Percentiles rank a stretch among this genome's conserved stretches.
Evolutionary conservation across 2,888 invertebrate genomes (phyloP).

Genomic region (Eupithecia exiguata): DNA sequence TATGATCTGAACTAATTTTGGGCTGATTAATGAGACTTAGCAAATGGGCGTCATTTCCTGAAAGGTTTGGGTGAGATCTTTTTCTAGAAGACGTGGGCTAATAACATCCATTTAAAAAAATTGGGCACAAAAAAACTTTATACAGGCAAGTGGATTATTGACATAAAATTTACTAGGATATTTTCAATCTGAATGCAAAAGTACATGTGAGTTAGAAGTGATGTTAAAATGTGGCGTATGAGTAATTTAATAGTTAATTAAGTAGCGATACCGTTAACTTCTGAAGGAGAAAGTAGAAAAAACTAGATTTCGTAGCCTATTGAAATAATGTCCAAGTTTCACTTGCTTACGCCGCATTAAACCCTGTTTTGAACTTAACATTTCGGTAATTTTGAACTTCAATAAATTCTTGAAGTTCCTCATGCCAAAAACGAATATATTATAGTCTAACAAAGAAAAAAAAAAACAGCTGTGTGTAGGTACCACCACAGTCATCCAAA

Average conservation of each 20-base stretch:
- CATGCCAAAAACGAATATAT: not conserved
- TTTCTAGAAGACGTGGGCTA: not conserved
- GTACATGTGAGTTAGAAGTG: not conserved
- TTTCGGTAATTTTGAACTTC: not conserved
- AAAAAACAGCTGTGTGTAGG: no score
- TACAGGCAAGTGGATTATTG: no score
- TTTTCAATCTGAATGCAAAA: conserved; percentile 13
- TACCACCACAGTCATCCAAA: no score
- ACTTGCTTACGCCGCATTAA: not conserved
- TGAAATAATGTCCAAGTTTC: conserved; percentile 16
- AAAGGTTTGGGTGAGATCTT: not conserved
- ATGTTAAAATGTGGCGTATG: conserved; percentile 6
- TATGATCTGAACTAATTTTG: not conserved
- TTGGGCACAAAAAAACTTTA: no score
- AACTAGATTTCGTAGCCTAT: conserved; percentile 17
- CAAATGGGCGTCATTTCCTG: not conserved
- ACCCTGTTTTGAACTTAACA: not conserved
- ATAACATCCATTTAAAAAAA: not conserved
- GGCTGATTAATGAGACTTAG: not conserved
- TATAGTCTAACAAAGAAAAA: no score
- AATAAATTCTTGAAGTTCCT: not conserved
- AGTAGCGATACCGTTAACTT: conserved; percentile 21
- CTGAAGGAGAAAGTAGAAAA: conserved; percentile 28
- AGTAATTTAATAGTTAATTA: conserved; percentile 22
- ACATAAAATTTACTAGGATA: not conserved